Evolutionary conservation across 2,113 vertebrate genomes (phyloP).

Genomic region (Chamaetylas fuelleborni): DNA sequence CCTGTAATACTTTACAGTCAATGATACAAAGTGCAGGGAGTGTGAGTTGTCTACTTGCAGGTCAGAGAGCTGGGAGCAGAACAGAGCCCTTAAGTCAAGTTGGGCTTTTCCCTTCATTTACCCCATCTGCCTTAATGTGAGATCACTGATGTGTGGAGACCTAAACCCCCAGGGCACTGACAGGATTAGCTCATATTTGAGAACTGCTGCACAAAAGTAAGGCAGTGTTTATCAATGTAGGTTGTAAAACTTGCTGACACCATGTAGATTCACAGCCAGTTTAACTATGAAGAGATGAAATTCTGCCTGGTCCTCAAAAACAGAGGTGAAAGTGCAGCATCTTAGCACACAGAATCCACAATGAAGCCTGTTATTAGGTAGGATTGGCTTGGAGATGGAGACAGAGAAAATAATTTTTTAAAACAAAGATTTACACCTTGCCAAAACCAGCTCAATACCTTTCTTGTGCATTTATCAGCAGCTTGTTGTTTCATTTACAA

Average conservation of each 20-base stretch:
- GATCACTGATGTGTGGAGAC: conserved; percentile 41
- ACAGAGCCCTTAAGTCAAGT: not conserved
- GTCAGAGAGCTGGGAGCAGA: conserved; percentile 7
- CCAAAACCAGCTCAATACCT: not conserved
- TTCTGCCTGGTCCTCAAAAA: conserved; percentile 17
- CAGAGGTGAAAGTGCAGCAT: not conserved
- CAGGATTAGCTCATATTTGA: conserved; percentile 27
- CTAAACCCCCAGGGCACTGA: not conserved
- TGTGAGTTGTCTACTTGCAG: not conserved
- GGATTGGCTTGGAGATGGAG: not conserved
- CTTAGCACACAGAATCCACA: not conserved
- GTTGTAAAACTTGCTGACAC: conserved; percentile 42
- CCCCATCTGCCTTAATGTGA: conserved; percentile 39
- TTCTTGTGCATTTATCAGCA: not conserved
- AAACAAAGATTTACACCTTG: not conserved
- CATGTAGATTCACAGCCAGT: not conserved
- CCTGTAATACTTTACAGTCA: not conserved
- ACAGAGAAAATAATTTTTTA: not conserved
- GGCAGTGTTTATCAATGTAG: conserved; percentile 35
- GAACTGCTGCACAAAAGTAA: conserved; percentile 9
- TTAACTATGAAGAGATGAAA: conserved; percentile 8
- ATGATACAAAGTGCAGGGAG: not conserved
- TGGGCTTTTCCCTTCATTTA: conserved; percentile 50
- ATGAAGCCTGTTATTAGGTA: not conserved
- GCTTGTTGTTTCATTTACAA: not conserved